Base-by-base conservation (phyloP, 2,797 vertebrate species). In the Acestrorhynchus altus region DNA sequence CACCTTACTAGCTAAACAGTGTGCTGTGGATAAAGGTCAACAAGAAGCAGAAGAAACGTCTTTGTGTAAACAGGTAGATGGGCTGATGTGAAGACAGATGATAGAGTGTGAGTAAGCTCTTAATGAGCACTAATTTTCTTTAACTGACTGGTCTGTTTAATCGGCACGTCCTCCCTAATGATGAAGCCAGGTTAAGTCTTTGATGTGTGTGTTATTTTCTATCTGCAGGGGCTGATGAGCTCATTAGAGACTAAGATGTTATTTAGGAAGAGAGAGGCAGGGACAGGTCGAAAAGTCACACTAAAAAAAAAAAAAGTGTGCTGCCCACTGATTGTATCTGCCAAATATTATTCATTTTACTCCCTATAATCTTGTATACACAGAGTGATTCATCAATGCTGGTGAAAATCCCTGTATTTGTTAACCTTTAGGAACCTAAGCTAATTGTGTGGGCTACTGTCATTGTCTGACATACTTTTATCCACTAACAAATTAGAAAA, bases 171-270 rank as follows among this genome's bases (percentile, higher is more conserved):
- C 81, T 87, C 83, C 65, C 83, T 77, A 82, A 86, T 79, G 90
- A 92, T 92, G 89, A 93, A 91, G 88, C 81, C 77, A 79, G 87
- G 89, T 90, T 81, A 81, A 81, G 64, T 69, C 81, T 92, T 90
- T 92, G 89, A 92, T 88, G 87, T 86, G 20, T 11, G 42, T 77
- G 80, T 82, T 79, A 42, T 44, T 47, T 4, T 59, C 13, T 59
- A 86, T 81, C 84, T 85, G 74, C 83, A 89, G 84, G 57, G 84
- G 78, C 86, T 82, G 83, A 86, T 68, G 80, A 81, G 77, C 69
- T 81, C 71, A 75, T 85, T 83, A 83, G 70, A 77, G 87, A 75
- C 81, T 72, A 81, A 85, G 80, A 85, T 86, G 89, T 87, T 88
- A 85, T 76, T 85, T 84, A 81, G 80, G 42, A 44, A 40, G 13